These are phyloP conservation scores for Xanthia icteritia DNA, from an alignment of 2,888 invertebrate species.

Conservation along the genomic window DNA sequence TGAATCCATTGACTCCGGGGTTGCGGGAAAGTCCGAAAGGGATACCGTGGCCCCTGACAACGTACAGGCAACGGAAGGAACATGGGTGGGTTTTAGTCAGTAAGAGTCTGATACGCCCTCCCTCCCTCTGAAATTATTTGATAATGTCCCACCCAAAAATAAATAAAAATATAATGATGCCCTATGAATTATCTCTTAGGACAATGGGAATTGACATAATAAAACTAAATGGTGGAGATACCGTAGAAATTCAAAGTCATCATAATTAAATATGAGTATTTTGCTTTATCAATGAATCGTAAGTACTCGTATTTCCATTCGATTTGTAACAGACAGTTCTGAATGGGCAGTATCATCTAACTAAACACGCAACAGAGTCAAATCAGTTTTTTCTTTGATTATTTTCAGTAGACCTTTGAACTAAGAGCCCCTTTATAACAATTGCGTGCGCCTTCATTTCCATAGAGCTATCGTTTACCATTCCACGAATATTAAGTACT, in stretches of 20 bases:
- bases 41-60: no score
- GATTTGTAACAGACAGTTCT: background rate
- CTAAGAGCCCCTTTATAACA: background rate
- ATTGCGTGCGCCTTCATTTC: background rate
- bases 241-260: background rate
- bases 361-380: background rate
- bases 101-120: no score
- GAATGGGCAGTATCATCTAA: background rate
- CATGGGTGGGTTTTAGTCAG: no score
- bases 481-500: background rate
- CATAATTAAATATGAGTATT: background rate
- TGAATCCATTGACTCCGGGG: no score
- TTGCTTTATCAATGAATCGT: background rate
- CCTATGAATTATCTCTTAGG: slow-evolving; percentile 5
- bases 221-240: slow-evolving; percentile 8
- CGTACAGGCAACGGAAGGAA: no score
- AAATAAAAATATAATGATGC: no score
- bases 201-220: slow-evolving; percentile 9
- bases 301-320: background rate
- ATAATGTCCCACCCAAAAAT: no score
- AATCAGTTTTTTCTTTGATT: background rate
- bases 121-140: no score
- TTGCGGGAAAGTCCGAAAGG: no score
- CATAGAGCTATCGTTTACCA: no score
- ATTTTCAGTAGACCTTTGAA: background rate